Evolutionary conservation across 2,888 invertebrate species (phyloP).

Genomic region (Nomada ferruginata): DNA sequence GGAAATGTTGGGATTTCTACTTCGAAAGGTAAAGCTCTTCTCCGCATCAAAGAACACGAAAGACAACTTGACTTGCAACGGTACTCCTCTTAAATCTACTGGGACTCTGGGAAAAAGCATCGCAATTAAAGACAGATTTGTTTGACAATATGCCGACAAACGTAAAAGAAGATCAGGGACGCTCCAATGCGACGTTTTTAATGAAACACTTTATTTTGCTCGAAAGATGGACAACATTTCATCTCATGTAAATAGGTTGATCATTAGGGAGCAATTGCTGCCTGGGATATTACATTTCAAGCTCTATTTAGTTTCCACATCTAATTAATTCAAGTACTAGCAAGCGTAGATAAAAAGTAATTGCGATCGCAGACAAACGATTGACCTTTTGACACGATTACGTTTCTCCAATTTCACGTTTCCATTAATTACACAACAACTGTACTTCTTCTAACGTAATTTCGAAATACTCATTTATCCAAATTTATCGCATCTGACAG

Average conservation of each 20-base stretch:
- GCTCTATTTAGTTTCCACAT: neutral
- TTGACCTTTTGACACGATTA: too few species aligned
- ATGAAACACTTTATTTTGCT: neutral
- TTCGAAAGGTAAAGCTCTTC: slow-evolving; percentile 59
- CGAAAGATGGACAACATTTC: neutral
- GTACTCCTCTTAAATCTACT: neutral
- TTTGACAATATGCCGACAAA: slow-evolving; percentile 6
- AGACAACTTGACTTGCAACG: slow-evolving; percentile 3
- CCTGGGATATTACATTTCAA: neutral
- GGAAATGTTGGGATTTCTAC: slow-evolving; percentile 54
- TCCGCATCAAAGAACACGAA: slow-evolving; percentile 24
- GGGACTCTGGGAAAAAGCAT: neutral
- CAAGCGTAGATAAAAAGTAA: too few species aligned
- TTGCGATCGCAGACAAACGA: too few species aligned
- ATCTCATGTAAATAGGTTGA: neutral
- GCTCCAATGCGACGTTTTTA: neutral
- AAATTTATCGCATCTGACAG: slow-evolving; percentile 21
- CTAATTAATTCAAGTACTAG: neutral
- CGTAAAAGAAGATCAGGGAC: slow-evolving; percentile 7
- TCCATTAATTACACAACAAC: too few species aligned
- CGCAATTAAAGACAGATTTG: slow-evolving; percentile 39
- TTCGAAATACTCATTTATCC: neutral
- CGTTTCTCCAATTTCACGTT: too few species aligned
- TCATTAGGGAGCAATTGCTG: neutral
- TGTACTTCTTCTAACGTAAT: too few species aligned